A percentile compares a stretch with the other conserved stretches of the same genome.
Conservation (phyloP, 1,140 invertebrate genomes). For the Drosophila eugracilis region DNA sequence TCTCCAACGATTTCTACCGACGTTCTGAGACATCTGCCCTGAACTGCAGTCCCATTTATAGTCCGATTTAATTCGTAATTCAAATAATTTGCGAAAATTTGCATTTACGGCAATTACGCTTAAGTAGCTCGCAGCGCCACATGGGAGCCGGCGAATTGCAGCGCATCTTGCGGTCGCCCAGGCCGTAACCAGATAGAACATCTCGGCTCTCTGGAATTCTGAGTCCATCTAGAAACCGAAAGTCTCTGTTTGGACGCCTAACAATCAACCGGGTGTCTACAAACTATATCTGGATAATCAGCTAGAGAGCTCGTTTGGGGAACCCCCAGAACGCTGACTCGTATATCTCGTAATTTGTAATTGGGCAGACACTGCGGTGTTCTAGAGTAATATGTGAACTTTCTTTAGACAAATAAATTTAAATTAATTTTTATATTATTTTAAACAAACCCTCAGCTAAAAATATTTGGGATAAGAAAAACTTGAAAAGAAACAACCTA, state of each 20-base stretch:
- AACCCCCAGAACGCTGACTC: conserved; percentile 5
- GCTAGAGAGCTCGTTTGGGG: conserved; percentile 1
- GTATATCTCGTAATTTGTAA: not conserved
- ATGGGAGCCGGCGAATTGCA: conserved; percentile 27
- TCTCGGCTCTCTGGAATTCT: not conserved
- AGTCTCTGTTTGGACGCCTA: conserved; percentile 37
- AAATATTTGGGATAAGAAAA: not conserved
- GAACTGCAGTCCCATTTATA: conserved; percentile 48
- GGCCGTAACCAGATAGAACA: not conserved
- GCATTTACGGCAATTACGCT: conserved; percentile 70
- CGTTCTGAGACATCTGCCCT: conserved; percentile 17
- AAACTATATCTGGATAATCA: not conserved
- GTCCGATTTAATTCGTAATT: conserved; percentile 49
- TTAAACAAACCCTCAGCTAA: no score
- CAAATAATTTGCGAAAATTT: conserved; percentile 69
- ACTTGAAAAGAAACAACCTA: conserved; percentile 1
- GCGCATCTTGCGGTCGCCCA: conserved; percentile 26
- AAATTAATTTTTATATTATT: no score
- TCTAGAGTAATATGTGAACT: no score
- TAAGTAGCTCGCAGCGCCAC: conserved; percentile 60
- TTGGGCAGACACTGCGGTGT: no score
- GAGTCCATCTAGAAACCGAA: conserved; percentile 33
- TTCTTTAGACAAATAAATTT: no score
- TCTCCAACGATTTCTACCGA: not conserved
- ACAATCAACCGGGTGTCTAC: conserved; percentile 13